Evolutionary conservation across 2,888 invertebrate species (phyloP).

Genomic region (Uropetala carovei): DNA sequence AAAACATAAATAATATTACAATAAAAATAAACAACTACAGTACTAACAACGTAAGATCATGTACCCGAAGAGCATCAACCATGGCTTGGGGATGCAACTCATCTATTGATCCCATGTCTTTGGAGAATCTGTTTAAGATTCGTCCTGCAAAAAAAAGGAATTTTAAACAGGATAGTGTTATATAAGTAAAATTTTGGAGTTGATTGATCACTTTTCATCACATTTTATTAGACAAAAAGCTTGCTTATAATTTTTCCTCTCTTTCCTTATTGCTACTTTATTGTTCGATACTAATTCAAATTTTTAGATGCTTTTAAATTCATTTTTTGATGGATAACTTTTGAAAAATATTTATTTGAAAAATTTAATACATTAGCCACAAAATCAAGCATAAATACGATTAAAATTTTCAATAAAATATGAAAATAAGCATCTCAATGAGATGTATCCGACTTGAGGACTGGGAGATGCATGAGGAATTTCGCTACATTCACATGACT

Average conservation of each 20-base stretch:
- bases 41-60: slow-evolving; percentile 8
- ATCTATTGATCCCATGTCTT: slow-evolving; percentile 76
- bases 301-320: neutral
- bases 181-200: neutral
- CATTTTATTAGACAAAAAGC: neutral
- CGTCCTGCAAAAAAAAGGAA: slow-evolving; percentile 71
- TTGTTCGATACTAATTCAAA: neutral
- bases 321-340: no score
- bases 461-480: no score
- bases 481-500: no score
- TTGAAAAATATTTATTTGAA: no score
- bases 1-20: neutral
- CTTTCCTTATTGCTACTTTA: neutral
- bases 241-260: neutral
- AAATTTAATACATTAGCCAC: no score
- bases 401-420: no score
- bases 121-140: slow-evolving; percentile 76
- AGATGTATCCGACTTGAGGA: no score
- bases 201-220: neutral
- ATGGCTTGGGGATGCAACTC: slow-evolving; percentile 71
- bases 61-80: slow-evolving; percentile 70
- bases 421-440: no score
- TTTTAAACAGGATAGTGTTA: neutral
- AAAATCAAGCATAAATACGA: no score
- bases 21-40: neutral